A percentile compares a stretch with the other conserved stretches of the same genome.
Conservation (phyloP, 2,888 invertebrate genomes). For the Nomada fucata region DNA sequence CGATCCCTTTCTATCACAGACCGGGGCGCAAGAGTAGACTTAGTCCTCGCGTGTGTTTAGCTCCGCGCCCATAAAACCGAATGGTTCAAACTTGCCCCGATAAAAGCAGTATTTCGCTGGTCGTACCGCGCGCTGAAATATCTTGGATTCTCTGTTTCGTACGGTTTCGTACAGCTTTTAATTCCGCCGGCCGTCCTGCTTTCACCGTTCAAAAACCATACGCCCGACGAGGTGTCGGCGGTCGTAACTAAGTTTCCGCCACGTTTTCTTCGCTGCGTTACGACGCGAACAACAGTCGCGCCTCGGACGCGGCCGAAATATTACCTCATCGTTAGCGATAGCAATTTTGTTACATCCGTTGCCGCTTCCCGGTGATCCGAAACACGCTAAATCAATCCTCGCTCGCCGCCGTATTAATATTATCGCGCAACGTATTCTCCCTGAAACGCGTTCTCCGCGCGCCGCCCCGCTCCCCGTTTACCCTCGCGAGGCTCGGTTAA, state of each 20-base stretch:
- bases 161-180: conserved; percentile 1
- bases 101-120: conserved; percentile 71
- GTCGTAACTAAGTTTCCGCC: too few relatives aligned
- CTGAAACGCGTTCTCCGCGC: not conserved
- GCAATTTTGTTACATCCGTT: too few relatives aligned
- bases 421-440: not conserved
- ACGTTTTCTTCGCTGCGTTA: too few relatives aligned
- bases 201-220: not conserved
- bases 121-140: conserved; percentile 49
- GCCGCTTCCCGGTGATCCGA: too few relatives aligned
- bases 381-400: too few relatives aligned
- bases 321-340: too few relatives aligned
- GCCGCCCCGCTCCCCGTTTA: not conserved
- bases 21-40: conserved; percentile 61
- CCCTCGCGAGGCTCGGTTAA: not conserved
- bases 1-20: conserved; percentile 66
- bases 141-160: conserved; percentile 39
- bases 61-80: conserved; percentile 78
- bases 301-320: too few relatives aligned
- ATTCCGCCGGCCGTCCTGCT: conserved; percentile 8
- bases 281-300: too few relatives aligned
- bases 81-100: conserved; percentile 79
- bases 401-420: too few relatives aligned
- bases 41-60: conserved; percentile 76
- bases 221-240: too few relatives aligned